These are phyloP conservation scores for Danio tinwini DNA, from an alignment of 2,797 vertebrate species.

Conservation along the genomic window DNA sequence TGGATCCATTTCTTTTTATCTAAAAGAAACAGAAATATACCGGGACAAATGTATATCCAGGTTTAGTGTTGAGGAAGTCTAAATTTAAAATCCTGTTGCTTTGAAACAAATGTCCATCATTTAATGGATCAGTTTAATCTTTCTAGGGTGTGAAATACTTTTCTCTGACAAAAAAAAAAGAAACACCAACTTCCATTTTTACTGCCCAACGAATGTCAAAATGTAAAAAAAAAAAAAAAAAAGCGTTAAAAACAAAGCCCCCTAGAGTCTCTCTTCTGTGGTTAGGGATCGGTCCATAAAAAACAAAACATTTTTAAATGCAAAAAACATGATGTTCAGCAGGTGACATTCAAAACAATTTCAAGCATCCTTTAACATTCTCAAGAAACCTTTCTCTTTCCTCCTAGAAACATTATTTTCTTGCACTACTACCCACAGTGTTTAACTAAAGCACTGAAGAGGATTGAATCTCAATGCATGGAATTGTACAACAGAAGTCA, in stretches of 20 bases:
- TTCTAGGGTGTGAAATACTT: neutral
- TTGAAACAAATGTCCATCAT: conserved; percentile 15
- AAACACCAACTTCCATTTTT: neutral
- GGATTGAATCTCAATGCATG: conserved; percentile 7
- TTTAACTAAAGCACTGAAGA: conserved; percentile 12
- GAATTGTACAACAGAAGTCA: conserved; percentile 26
- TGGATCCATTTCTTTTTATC: conserved; percentile 11
- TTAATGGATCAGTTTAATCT: conserved; percentile 10
- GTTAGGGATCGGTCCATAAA: neutral
- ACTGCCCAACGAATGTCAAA: neutral
- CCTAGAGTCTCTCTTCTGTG: neutral
- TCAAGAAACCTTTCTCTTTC: conserved; percentile 2
- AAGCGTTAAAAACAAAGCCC: neutral
- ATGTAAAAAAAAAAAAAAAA: conserved; percentile 4
- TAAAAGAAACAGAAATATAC: neutral
- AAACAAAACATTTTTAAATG: neutral
- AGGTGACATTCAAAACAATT: conserved; percentile 22
- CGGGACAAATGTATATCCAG: neutral
- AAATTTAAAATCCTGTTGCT: neutral
- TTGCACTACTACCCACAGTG: conserved; percentile 1
- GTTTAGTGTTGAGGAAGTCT: neutral
- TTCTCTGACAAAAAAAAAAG: neutral
- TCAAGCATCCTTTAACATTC: conserved; percentile 18
- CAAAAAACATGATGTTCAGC: neutral
- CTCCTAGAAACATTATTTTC: conserved; percentile 17